A percentile compares a stretch with the other conserved stretches of the same genome.
phyloP scores from a whole-genome alignment of 1,140 invertebrate species.

The Ceratina australensis region DNA sequence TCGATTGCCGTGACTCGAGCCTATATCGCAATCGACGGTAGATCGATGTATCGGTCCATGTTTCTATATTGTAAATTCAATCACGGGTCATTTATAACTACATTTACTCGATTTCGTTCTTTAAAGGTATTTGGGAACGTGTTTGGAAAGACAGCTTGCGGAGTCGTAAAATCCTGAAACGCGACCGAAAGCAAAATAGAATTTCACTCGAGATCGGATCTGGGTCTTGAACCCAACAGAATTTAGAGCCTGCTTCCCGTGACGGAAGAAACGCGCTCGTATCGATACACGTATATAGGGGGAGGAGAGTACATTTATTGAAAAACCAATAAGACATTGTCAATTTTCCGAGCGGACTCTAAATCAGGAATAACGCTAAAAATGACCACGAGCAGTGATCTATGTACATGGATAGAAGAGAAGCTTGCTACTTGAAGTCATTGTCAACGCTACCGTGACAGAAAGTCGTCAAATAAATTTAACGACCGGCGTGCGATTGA shows the following conservation, averaged over 20 bases:
- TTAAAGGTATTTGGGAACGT: too few relatives aligned
- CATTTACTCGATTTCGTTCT: background rate
- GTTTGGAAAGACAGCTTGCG: too few relatives aligned
- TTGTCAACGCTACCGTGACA: too few relatives aligned
- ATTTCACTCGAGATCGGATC: background rate
- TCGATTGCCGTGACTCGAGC: background rate
- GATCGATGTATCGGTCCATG: conserved; percentile 14
- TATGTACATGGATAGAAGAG: too few relatives aligned
- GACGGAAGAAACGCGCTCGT: background rate
- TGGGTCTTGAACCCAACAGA: background rate
- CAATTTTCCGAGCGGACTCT: conserved; percentile 34
- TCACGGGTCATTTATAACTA: conserved; percentile 39
- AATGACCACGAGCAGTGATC: conserved; percentile 55
- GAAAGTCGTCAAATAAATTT: too few relatives aligned
- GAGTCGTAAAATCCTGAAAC: background rate
- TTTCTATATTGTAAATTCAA: background rate
- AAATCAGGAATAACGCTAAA: conserved; percentile 49
- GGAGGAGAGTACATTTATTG: conserved; percentile 39
- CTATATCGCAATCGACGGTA: background rate
- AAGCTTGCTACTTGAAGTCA: too few relatives aligned
- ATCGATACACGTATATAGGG: background rate
- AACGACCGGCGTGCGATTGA: too few relatives aligned
- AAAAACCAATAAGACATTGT: conserved; percentile 55
- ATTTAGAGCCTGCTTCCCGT: background rate
- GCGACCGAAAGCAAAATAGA: background rate